Evolutionary conservation across 1,140 invertebrate species (phyloP).

Genomic region (Teleogryllus occipitalis): DNA sequence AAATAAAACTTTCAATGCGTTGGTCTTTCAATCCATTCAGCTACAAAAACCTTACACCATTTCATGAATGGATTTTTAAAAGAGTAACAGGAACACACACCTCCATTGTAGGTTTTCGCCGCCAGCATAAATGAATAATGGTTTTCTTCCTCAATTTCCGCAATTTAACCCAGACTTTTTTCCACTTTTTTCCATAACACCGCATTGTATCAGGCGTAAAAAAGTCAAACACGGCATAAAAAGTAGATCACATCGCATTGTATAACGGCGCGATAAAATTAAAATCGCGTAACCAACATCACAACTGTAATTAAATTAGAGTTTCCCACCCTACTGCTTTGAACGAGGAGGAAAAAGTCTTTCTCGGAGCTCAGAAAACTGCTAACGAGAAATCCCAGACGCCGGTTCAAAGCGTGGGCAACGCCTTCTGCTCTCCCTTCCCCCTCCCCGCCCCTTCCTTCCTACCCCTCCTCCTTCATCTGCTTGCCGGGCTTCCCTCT

Average conservation of each 20-base stretch:
- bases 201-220: neutral
- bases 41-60: neutral
- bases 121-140: neutral
- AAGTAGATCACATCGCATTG: neutral
- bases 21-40: neutral
- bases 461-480: neutral
- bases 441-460: neutral
- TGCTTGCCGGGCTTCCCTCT: neutral
- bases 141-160: neutral
- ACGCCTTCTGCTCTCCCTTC: neutral
- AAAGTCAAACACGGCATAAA: neutral
- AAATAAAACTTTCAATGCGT: no score
- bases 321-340: neutral
- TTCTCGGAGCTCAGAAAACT: neutral
- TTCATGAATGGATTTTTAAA: neutral
- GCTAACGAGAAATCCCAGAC: neutral
- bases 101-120: neutral
- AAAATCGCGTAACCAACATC: neutral
- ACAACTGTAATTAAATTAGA: neutral
- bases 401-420: neutral
- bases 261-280: neutral
- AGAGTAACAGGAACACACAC: neutral
- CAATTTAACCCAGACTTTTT: neutral
- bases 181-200: neutral
- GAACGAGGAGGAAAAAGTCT: neutral